phyloP scores from a whole-genome alignment of 2,888 invertebrate species.

The Antheraea yamamai region DNA sequence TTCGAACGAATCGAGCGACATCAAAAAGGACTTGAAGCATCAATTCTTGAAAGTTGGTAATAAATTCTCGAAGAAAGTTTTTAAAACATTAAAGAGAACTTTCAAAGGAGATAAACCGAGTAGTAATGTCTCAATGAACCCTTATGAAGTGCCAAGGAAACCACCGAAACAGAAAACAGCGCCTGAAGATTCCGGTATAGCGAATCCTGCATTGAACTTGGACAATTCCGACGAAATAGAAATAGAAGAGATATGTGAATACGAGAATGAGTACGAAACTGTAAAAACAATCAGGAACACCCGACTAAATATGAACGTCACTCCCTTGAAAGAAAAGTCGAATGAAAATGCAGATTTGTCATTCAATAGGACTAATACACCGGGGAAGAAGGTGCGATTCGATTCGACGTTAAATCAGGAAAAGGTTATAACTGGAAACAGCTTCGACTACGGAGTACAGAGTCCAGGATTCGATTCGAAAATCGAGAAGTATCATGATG shows the following conservation, averaged over 20 bases:
- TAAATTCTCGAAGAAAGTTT: slow-evolving; percentile 70
- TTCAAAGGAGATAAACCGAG: slow-evolving; percentile 70
- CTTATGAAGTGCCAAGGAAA: slow-evolving; percentile 76
- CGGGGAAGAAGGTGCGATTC: slow-evolving; percentile 74
- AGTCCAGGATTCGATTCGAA: slow-evolving; percentile 75
- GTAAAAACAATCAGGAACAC: slow-evolving; percentile 73
- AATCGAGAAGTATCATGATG: slow-evolving; percentile 77
- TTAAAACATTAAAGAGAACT: slow-evolving; percentile 71
- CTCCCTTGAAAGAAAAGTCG: slow-evolving; percentile 61
- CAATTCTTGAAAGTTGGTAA: slow-evolving; percentile 67
- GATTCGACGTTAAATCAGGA: slow-evolving; percentile 76
- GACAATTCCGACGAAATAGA: slow-evolving; percentile 77
- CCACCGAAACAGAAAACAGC: slow-evolving; percentile 54
- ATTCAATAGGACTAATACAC: slow-evolving; percentile 61
- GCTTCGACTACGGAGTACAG: slow-evolving; percentile 70
- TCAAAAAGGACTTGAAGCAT: slow-evolving; percentile 62
- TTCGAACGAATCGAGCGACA: slow-evolving; percentile 65
- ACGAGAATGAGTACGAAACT: slow-evolving; percentile 72
- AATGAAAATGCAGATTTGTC: slow-evolving; percentile 56
- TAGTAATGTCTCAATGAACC: slow-evolving; percentile 59
- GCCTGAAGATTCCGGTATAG: slow-evolving; percentile 66
- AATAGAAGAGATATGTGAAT: slow-evolving; percentile 62
- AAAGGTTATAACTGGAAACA: slow-evolving; percentile 75
- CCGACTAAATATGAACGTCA: slow-evolving; percentile 69
- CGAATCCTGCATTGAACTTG: slow-evolving; percentile 70